These are phyloP conservation scores for Unio delphinus DNA, from an alignment of 2,888 invertebrate genomes.

Conservation along the genomic window DNA sequence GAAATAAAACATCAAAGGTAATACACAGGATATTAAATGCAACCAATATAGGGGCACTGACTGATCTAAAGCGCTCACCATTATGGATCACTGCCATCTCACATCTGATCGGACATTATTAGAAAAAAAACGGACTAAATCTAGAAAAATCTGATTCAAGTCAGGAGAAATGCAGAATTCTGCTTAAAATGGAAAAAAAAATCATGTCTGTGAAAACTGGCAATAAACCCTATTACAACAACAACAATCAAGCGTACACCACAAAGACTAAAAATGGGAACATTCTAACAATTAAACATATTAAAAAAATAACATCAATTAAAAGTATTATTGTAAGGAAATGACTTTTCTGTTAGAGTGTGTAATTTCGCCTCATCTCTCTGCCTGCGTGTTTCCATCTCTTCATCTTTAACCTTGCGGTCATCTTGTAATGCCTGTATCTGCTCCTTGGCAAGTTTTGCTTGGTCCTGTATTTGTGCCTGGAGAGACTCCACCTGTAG, in stretches of 20 bases:
- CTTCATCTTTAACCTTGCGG: constrained; percentile 68
- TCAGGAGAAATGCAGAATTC: no score
- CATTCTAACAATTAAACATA: neutral
- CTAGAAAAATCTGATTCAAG: no score
- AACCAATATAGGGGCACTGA: neutral
- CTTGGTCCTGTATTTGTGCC: constrained; percentile 70
- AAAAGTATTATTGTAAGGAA: neutral
- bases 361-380: constrained; percentile 70
- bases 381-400: constrained; percentile 66
- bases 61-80: no score
- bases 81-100: no score
- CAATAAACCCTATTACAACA: no score
- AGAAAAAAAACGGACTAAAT: no score
- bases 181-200: no score
- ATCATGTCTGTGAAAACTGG: no score
- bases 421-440: constrained; percentile 70
- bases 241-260: neutral
- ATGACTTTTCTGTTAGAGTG: constrained; percentile 69
- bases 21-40: neutral
- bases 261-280: neutral
- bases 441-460: constrained; percentile 69
- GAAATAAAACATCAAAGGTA: neutral
- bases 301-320: neutral
- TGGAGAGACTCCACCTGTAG: constrained; percentile 67
- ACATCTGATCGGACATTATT: no score